These are phyloP conservation scores for Riptortus pedestris DNA, from an alignment of 1,140 invertebrate species.

Conservation along the genomic window DNA sequence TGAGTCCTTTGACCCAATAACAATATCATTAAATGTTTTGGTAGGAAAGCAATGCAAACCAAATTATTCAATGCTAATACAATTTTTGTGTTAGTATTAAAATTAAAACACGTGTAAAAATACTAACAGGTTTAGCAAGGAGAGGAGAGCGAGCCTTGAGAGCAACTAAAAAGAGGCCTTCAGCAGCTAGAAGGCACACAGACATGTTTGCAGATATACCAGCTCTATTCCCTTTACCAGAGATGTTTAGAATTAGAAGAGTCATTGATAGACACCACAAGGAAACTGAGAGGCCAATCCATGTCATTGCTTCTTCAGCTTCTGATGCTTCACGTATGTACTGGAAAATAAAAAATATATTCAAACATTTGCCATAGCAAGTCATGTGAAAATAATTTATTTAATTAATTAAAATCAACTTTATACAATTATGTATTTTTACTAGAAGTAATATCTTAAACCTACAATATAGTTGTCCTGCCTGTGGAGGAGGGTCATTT, in stretches of 20 bases:
- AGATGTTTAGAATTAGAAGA: conserved; percentile 59
- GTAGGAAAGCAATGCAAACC: no score
- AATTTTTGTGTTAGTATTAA: no score
- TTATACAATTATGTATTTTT: no score
- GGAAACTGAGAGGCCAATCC: conserved; percentile 75
- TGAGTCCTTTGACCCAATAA: no score
- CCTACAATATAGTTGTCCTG: no score
- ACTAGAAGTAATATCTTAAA: no score
- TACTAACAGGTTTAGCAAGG: conserved; percentile 56
- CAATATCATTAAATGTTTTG: no score
- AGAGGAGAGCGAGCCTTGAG: conserved; percentile 65
- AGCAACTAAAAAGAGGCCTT: conserved; percentile 76
- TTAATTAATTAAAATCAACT: no score
- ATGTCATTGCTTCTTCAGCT: conserved; percentile 75
- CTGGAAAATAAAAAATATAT: conserved; percentile 37
- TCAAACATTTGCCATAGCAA: conserved; percentile 19
- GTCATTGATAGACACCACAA: conserved; percentile 67
- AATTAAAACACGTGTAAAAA: background rate
- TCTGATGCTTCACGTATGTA: conserved; percentile 74
- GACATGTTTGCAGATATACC: conserved; percentile 89
- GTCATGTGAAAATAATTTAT: no score
- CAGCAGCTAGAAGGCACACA: conserved; percentile 72
- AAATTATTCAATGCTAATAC: no score
- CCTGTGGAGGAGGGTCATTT: no score
- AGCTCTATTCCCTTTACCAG: conserved; percentile 85